Evolutionary conservation across 2,888 invertebrate species (phyloP).

Genomic region (Drosophila stalkeri): DNA sequence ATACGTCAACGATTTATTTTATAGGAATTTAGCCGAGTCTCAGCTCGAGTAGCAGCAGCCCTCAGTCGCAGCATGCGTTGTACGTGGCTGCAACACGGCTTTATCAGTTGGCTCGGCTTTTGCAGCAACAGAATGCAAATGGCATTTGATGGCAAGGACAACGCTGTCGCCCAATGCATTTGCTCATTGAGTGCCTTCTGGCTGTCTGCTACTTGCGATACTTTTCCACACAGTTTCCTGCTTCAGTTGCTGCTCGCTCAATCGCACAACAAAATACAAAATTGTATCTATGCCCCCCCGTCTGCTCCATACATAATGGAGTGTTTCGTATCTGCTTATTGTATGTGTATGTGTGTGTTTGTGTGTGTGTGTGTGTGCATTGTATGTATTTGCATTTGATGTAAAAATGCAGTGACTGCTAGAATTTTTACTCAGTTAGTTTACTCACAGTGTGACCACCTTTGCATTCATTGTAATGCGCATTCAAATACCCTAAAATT

Average conservation of each 20-base stretch:
- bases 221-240: conserved; percentile 55
- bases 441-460: conserved; percentile 28
- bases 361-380: conserved; percentile 11
- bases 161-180: conserved; percentile 57
- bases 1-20: conserved; percentile 72
- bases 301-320: conserved; percentile 58
- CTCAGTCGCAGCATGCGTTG: conserved; percentile 3
- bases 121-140: conserved; percentile 55
- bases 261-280: conserved; percentile 79
- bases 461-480: conserved; percentile 2
- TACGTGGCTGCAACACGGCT: conserved; percentile 43
- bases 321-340: conserved; percentile 21
- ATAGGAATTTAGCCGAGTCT: conserved; percentile 31
- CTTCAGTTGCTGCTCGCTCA: conserved; percentile 75
- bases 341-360: conserved; percentile 8
- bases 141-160: conserved; percentile 58
- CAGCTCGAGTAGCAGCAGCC: neutral
- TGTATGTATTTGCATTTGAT: conserved; percentile 18
- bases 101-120: conserved; percentile 48
- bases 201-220: conserved; percentile 36
- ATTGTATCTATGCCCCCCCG: conserved; percentile 43
- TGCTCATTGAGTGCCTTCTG: conserved; percentile 66
- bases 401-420: conserved; percentile 36
- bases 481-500: conserved; percentile 22
- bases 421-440: conserved; percentile 40